Conservation (phyloP, 2,888 invertebrate genomes). For the Platycheirus albimanus region DNA sequence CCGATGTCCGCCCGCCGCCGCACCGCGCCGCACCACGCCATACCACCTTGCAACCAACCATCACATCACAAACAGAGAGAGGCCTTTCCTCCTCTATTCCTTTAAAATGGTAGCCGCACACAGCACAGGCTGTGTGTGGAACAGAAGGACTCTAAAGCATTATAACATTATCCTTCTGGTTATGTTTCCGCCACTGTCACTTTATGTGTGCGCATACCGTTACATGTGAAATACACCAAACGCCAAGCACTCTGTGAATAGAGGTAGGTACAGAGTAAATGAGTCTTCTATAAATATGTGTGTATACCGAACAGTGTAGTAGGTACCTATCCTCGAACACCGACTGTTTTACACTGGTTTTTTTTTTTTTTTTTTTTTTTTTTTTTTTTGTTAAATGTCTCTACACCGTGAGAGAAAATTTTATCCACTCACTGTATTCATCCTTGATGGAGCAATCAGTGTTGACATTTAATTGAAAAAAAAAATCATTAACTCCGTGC, state of each 20-base stretch:
- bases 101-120: slow-evolving; percentile 9
- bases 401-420: slow-evolving; percentile 57
- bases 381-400: too few species aligned
- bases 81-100: slow-evolving; percentile 18
- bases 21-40: too few species aligned
- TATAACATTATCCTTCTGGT: slow-evolving; percentile 82
- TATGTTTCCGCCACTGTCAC: slow-evolving; percentile 81
- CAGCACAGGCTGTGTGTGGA: slow-evolving; percentile 26
- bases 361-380: too few species aligned
- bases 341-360: slow-evolving; percentile 29
- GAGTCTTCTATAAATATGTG: slow-evolving; percentile 31
- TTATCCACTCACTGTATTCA: slow-evolving; percentile 35
- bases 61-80: slow-evolving; percentile 6
- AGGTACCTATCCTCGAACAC: slow-evolving; percentile 49
- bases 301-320: not conserved
- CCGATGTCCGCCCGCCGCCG: too few species aligned
- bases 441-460: slow-evolving; percentile 20
- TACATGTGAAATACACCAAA: slow-evolving; percentile 63
- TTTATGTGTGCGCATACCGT: slow-evolving; percentile 71
- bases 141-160: slow-evolving; percentile 80
- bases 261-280: slow-evolving; percentile 39
- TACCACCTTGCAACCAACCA: too few species aligned
- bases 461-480: slow-evolving; percentile 43
- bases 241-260: slow-evolving; percentile 43
- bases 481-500: too few species aligned